Evolutionary conservation across 2,113 vertebrate species (phyloP).

Genomic region (Zootoca vivipara): DNA sequence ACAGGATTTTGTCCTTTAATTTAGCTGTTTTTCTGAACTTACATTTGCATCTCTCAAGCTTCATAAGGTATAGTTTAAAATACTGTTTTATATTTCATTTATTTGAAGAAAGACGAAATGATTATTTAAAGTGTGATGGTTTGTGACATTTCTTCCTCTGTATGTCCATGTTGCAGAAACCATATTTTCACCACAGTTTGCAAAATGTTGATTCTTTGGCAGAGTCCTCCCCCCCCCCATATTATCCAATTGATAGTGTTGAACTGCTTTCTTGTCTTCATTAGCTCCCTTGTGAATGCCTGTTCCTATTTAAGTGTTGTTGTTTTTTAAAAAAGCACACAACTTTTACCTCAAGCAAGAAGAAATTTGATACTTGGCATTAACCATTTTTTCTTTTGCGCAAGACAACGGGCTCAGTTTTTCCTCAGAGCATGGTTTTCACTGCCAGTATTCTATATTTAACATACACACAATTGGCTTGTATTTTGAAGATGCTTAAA

Average conservation of each 20-base stretch:
- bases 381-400: constrained; percentile 24
- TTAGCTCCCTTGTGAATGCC: constrained; percentile 19
- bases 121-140: constrained; percentile 16
- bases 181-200: neutral
- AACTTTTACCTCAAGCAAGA: neutral
- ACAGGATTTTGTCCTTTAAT: neutral
- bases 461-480: neutral
- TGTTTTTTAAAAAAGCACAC: constrained; percentile 12
- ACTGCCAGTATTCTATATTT: neutral
- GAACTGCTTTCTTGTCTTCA: neutral
- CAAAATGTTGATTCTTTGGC: constrained; percentile 11
- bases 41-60: constrained; percentile 37
- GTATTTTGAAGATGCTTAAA: neutral
- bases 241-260: constrained; percentile 6
- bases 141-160: constrained; percentile 13
- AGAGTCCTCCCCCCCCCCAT: constrained; percentile 7
- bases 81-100: neutral
- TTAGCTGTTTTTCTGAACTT: neutral
- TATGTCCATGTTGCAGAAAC: neutral
- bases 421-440: neutral
- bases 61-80: constrained; percentile 15
- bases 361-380: constrained; percentile 15
- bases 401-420: neutral
- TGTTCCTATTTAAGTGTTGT: neutral
- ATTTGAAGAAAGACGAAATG: constrained; percentile 20